Conservation (phyloP, 2,797 vertebrate genomes). For the Schizopygopsis pylzovi region DNA sequence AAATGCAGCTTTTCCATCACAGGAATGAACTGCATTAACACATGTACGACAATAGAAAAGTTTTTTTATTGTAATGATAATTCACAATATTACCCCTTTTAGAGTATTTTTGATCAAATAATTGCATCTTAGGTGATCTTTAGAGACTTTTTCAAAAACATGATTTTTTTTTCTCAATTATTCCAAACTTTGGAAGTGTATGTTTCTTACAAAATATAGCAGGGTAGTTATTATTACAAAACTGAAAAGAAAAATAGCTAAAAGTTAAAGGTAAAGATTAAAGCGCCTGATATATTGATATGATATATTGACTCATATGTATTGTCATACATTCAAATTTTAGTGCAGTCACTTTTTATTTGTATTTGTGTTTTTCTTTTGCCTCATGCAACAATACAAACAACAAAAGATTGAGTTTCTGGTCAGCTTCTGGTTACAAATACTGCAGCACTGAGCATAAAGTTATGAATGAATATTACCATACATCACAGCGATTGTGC, state of each 20-base stretch:
- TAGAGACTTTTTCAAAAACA: neutral
- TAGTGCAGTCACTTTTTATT: neutral
- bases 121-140: neutral
- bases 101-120: neutral
- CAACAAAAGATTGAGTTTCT: neutral
- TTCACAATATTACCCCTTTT: neutral
- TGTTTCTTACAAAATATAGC: neutral
- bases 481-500: conserved; percentile 39
- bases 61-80: no score
- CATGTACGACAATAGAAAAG: no score
- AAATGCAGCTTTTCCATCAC: no score
- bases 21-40: no score
- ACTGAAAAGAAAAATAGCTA: neutral
- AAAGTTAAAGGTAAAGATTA: neutral
- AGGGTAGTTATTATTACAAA: neutral
- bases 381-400: neutral
- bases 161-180: no score
- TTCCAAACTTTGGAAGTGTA: neutral
- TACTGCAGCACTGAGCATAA: conserved; percentile 8
- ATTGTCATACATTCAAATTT: neutral
- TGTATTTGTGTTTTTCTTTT: neutral
- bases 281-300: neutral
- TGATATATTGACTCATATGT: no score
- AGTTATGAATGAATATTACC: conserved; percentile 30
- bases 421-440: conserved; percentile 26